Evolutionary conservation across 2,113 vertebrate genomes (phyloP).

Genomic region (Rattus rattus): DNA sequence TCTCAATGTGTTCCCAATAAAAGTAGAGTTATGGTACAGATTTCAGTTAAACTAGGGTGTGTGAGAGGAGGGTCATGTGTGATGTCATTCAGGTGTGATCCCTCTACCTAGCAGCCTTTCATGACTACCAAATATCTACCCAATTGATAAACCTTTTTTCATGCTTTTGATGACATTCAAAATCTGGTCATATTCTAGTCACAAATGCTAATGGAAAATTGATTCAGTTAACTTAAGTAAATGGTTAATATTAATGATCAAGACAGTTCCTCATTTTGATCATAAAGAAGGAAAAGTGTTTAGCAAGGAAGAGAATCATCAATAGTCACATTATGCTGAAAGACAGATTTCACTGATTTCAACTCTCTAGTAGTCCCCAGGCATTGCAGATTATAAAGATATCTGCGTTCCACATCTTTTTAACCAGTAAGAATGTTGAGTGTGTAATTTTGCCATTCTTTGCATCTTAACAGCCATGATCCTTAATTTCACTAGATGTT

Average conservation of each 20-base stretch:
- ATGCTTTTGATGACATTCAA: not conserved
- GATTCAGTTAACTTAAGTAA: not conserved
- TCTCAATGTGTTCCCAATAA: not conserved
- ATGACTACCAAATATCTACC: not conserved
- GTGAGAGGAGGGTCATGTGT: accelerated
- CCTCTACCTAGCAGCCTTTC: not conserved
- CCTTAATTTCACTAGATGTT: conserved; percentile 8
- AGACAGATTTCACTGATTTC: not conserved
- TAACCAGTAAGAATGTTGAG: not conserved
- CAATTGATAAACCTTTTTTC: not conserved
- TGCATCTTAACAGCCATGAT: not conserved
- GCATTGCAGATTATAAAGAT: conserved; percentile 1
- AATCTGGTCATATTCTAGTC: not conserved
- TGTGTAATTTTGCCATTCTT: not conserved
- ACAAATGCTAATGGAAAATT: not conserved
- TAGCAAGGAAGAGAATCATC: not conserved
- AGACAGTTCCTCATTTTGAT: not conserved
- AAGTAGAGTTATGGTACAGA: not conserved
- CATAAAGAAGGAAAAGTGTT: not conserved
- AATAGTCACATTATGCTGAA: not conserved
- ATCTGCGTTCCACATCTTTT: not conserved
- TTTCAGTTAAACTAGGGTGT: not conserved
- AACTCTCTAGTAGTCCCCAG: not conserved
- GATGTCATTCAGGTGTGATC: no score
- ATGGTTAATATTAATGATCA: not conserved